Conservation (phyloP, 2,888 invertebrate species). For the Cosmorhoe ocellata region DNA sequence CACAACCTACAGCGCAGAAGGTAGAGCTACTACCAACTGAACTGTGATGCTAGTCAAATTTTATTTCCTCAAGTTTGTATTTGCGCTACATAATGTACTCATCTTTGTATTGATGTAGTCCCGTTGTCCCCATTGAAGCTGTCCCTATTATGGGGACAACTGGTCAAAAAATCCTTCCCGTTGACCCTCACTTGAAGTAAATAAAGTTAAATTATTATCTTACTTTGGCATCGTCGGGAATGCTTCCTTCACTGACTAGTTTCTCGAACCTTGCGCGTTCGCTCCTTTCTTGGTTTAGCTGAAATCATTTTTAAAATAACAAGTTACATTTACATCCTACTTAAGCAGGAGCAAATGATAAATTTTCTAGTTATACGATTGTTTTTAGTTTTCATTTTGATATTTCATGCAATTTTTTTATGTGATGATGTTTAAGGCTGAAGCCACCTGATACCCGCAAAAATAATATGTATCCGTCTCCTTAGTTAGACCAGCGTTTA, state of each 20-base stretch:
- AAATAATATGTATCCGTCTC: slow-evolving; percentile 8
- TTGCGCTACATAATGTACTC: no score
- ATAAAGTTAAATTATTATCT: slow-evolving; percentile 25
- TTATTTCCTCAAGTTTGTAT: no score
- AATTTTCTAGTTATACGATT: background rate
- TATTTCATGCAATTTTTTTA: slow-evolving; percentile 8
- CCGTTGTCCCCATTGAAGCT: no score
- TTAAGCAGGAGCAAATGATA: no score
- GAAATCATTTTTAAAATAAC: slow-evolving; percentile 25
- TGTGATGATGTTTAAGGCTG: slow-evolving; percentile 3
- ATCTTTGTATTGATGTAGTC: no score
- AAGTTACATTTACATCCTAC: no score
- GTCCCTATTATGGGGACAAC: no score
- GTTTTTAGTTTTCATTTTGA: background rate
- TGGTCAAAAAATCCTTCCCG: no score
- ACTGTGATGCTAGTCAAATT: no score
- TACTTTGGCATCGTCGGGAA: slow-evolving; percentile 96
- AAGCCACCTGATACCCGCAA: slow-evolving; percentile 11
- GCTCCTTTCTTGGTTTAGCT: slow-evolving; percentile 88
- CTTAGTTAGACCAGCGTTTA: slow-evolving; percentile 11
- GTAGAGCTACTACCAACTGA: no score
- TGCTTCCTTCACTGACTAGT: slow-evolving; percentile 93
- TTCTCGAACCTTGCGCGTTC: slow-evolving; percentile 92
- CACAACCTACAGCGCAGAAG: no score
- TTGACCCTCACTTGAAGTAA: no score